Conservation (phyloP, 2,888 invertebrate genomes). For the Lepidocyrtoides sp. region DNA sequence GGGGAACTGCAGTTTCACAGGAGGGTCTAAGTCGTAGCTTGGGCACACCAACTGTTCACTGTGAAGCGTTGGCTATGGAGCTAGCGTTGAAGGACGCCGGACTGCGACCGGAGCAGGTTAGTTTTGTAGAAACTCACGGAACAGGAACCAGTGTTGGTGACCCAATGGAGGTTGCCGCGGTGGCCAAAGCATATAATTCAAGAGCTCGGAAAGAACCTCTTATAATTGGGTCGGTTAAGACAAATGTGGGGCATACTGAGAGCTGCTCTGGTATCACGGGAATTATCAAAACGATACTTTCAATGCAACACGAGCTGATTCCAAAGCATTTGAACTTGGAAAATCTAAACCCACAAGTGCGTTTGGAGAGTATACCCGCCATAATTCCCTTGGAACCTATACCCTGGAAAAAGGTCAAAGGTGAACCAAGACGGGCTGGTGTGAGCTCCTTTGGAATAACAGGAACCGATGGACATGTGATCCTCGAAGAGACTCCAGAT, state of each 20-base stretch:
- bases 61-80: conserved; percentile 33
- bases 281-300: conserved; percentile 76
- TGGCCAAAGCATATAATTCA: conserved; percentile 58
- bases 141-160: conserved; percentile 86
- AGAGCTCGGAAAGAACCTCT: conserved; percentile 26
- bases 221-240: conserved; percentile 76
- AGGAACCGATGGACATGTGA: conserved; percentile 61
- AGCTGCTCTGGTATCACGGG: conserved; percentile 65
- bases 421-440: conserved; percentile 40
- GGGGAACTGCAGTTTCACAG: conserved; percentile 46
- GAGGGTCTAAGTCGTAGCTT: conserved; percentile 51
- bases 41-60: conserved; percentile 48
- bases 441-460: conserved; percentile 68
- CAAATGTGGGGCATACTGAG: conserved; percentile 79
- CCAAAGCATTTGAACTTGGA: conserved; percentile 78
- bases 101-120: neutral
- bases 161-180: conserved; percentile 62
- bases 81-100: conserved; percentile 22
- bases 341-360: conserved; percentile 74
- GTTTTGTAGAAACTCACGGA: conserved; percentile 54
- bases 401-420: neutral
- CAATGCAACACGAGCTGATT: conserved; percentile 73
- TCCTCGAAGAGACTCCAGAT: conserved; percentile 78
- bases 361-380: conserved; percentile 72
- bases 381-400: conserved; percentile 65